Conservation (phyloP, 2,888 invertebrate genomes). For the Andrena haemorrhoa region DNA sequence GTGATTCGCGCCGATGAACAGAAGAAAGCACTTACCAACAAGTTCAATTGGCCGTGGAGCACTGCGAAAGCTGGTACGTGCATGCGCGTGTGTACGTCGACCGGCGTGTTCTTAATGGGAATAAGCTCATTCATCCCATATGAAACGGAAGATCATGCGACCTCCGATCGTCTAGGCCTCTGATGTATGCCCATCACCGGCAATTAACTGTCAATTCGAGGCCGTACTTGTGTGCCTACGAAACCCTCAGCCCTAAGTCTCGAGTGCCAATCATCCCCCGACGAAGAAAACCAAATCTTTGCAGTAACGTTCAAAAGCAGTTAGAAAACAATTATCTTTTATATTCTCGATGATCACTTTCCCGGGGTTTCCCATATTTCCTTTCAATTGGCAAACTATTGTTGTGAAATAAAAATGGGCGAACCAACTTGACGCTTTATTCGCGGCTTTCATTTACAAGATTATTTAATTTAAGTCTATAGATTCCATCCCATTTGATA, state of each 20-base stretch:
- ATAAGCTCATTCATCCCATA: slow-evolving; percentile 79
- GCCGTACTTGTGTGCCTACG: slow-evolving; percentile 64
- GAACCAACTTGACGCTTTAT: too few relatives aligned
- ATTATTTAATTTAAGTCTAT: neutral
- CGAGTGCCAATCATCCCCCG: slow-evolving; percentile 52
- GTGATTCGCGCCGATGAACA: slow-evolving; percentile 58
- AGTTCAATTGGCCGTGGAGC: slow-evolving; percentile 69
- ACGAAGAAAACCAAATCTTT: slow-evolving; percentile 29
- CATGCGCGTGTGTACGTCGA: slow-evolving; percentile 34
- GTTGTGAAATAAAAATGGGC: neutral
- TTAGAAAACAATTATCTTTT: neutral
- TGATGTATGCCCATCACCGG: slow-evolving; percentile 73
- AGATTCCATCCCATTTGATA: too few relatives aligned
- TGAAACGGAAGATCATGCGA: slow-evolving; percentile 77
- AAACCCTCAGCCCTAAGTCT: slow-evolving; percentile 54
- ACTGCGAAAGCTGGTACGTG: slow-evolving; percentile 61
- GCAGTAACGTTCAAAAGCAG: neutral
- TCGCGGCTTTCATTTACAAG: neutral
- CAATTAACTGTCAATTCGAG: slow-evolving; percentile 78
- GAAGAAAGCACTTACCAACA: slow-evolving; percentile 66
- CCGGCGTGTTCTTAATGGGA: slow-evolving; percentile 72
- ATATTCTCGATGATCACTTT: too few relatives aligned
- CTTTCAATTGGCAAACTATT: neutral
- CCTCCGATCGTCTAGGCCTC: slow-evolving; percentile 71
- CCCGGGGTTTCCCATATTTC: neutral